Evolutionary conservation across 2,888 invertebrate genomes (phyloP), one percentile per base, ranked within the genome.

Genomic region (Buathra laborator): DNA sequence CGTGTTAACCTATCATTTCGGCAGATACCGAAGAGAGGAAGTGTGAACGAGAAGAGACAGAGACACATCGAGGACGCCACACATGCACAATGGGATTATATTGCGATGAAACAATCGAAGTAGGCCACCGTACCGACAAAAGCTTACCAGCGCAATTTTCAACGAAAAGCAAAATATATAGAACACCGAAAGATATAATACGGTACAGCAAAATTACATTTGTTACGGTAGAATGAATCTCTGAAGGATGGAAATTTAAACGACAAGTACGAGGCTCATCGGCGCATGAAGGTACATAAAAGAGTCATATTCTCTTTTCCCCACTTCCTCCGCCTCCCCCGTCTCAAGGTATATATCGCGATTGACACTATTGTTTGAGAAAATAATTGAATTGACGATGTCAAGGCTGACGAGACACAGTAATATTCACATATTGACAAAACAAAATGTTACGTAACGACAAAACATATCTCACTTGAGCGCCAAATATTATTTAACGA

Each of bases 331-430:
- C 29, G 9, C 48, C 14, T 14, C 29, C 48, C 32, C 32, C 24
- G 16, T 7, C 68, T 3, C 48, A 19, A 44, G 0, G 32, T 16
- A 14, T 71, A 10, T 66, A 29, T 59, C 70, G 62, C 68, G 62
- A 81, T 48, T 70, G 14, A 19, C 67, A 32, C 59, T 44, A 83
- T 85, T 85, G 85, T 85, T 83, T 19, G 75, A 37, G 48, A 76
- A 85, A 83, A 83, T 85, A 83, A 85, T 83, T 82, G 71, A 85
- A 85, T 76, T 71, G 46, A 74, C 68, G 46, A 62, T n/a, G 59
- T 71, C 74, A 19, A 62, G 46, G 56, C 19, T 29, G 44, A 37
- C 44, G 62, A 6, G 12, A 24, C 48, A 62, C 74, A 46, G 62
- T 62, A 32, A 75, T 48, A 75, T 48, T 48, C 16, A 16, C 44